Percentiles rank a stretch among this genome's conserved stretches.
phyloP scores from a whole-genome alignment of 1,140 invertebrate species.

The Drosophila asahinai region DNA sequence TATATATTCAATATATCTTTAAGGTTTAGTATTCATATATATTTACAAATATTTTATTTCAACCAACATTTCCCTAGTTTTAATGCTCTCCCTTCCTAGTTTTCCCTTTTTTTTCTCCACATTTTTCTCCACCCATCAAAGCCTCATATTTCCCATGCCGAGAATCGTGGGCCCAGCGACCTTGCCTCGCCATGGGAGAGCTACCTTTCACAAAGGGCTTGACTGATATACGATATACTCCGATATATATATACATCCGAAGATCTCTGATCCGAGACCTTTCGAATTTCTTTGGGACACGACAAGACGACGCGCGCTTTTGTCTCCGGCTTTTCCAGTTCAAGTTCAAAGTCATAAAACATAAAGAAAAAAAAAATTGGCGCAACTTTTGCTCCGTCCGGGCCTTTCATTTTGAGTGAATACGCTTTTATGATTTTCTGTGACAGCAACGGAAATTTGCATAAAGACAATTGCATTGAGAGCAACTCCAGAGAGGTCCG shows the following conservation, averaged over 20 bases:
- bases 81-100: background rate
- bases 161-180: constrained; percentile 17
- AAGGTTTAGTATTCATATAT: too few species aligned
- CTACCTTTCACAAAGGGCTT: constrained; percentile 35
- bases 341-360: constrained; percentile 81
- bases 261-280: constrained; percentile 10
- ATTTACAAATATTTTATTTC: too few species aligned
- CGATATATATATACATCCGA: too few species aligned
- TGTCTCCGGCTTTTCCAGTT: constrained; percentile 59
- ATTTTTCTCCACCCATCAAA: background rate
- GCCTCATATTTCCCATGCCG: constrained; percentile 1
- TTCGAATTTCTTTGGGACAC: constrained; percentile 39
- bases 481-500: constrained; percentile 7
- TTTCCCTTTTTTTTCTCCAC: background rate
- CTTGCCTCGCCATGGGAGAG: constrained; percentile 41
- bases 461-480: constrained; percentile 72
- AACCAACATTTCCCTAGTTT: too few species aligned
- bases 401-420: constrained; percentile 78
- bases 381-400: constrained; percentile 53
- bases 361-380: constrained; percentile 58
- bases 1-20: background rate
- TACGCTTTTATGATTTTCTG: constrained; percentile 47
- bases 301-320: background rate
- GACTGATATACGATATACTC: background rate
- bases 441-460: constrained; percentile 60